Base-by-base conservation (phyloP, 2,113 vertebrate genomes). In the Myotis brandtii region DNA sequence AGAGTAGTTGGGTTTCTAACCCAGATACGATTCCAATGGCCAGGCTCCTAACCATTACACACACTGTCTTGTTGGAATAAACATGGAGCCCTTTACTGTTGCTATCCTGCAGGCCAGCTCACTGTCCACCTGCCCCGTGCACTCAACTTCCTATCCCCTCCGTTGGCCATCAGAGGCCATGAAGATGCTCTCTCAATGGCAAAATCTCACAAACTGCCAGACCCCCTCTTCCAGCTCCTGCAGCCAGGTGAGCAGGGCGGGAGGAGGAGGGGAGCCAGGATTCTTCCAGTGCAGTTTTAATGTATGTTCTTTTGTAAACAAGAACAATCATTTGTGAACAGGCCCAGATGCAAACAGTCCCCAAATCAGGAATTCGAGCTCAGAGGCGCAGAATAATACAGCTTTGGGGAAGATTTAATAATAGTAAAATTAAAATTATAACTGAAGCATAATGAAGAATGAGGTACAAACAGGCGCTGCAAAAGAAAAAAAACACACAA, bases 391-490 rank as follows among this genome's bases (percentile, higher is more conserved):
- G 96, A 97, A 97, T 95, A 97, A 98, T 97, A 97, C 97, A 97
- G 52, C 62, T 97, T 98, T 98, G 98, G 97, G 97, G 97, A 98
- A 97, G 97, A 97, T 98, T 98, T 98, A 98, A 98, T 98, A 98
- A 98, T 96, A 97, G 97, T 83, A 97, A 98, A 98, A 98, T 98
- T 95, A 98, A 98, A 98, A 98, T 95, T 93, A 94, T 95, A 98
- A 96, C 91, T 81, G 90, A 96, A 98, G 97, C 97, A 95, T 97
- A 98, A 98, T 98, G 97, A 98, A 98, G 96, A 97, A 97, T 77
- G 97, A 92, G 86, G 86, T 97, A 92, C 94, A 96, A 98, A 98
- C 92, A 98, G 97, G 91, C 97, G 95, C 86, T 94, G 97, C 86
- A 93, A 97, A 94, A 62, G 59, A 50, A 89, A 75, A 50, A 50